These are phyloP conservation scores for Vesta saturnalis DNA, from an alignment of 2,888 invertebrate species.

Conservation along the genomic window DNA sequence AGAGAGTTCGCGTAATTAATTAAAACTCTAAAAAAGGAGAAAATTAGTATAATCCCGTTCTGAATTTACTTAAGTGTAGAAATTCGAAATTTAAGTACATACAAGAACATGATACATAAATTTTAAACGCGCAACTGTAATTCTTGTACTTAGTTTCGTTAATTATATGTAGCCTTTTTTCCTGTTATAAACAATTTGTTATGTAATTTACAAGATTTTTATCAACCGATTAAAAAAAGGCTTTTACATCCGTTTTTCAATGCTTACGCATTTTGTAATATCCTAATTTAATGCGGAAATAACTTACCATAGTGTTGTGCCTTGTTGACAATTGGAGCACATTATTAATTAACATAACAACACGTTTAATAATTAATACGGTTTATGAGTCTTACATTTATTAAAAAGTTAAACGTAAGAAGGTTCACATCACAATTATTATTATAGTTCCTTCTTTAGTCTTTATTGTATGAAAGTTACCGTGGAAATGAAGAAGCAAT, in stretches of 20 bases:
- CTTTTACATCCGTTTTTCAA: constrained; percentile 17
- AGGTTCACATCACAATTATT: background rate
- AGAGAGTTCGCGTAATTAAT: background rate
- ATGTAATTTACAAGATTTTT: background rate
- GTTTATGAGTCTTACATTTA: background rate
- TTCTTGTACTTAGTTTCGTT: background rate
- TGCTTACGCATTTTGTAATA: constrained; percentile 26
- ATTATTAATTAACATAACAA: constrained; percentile 45
- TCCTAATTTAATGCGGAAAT: constrained; percentile 29
- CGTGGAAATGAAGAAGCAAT: constrained; percentile 53
- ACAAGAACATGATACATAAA: background rate
- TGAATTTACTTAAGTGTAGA: background rate
- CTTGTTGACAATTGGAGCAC: constrained; percentile 57
- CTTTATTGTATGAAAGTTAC: constrained; percentile 49
- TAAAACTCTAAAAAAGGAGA: background rate
- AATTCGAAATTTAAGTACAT: background rate
- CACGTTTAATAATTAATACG: constrained; percentile 1
- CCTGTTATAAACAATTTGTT: background rate
- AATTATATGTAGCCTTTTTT: background rate
- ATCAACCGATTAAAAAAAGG: constrained; percentile 8
- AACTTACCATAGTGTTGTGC: constrained; percentile 53
- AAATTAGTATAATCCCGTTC: background rate
- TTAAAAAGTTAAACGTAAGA: background rate
- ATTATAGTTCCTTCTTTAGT: background rate
- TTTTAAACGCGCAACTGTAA: background rate